Evolutionary conservation across 2,113 vertebrate genomes (phyloP).

Genomic region (Tachysurus vachellii): DNA sequence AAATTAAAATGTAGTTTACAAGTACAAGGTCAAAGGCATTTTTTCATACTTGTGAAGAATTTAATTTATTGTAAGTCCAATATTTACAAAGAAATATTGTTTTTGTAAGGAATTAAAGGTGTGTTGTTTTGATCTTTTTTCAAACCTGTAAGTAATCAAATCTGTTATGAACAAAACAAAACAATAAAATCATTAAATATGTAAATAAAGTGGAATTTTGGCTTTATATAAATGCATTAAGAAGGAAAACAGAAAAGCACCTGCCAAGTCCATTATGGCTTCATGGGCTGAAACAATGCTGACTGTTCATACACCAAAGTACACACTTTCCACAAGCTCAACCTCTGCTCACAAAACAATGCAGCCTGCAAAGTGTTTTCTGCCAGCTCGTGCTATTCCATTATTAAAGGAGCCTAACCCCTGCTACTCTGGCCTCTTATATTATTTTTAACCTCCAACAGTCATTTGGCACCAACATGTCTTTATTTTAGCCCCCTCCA

Average conservation of each 20-base stretch:
- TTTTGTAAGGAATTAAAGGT: not conserved
- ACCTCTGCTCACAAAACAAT: conserved; percentile 69
- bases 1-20: not conserved
- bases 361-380: conserved; percentile 65
- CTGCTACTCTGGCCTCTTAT: conserved; percentile 72
- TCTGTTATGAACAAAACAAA: not conserved
- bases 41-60: not conserved
- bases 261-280: conserved; percentile 75
- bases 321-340: conserved; percentile 63
- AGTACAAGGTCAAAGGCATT: not conserved
- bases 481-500: conserved; percentile 69
- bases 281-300: conserved; percentile 67
- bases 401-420: conserved; percentile 72
- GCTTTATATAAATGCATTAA: conserved; percentile 16
- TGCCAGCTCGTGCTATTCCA: conserved; percentile 68
- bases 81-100: not conserved
- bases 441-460: conserved; percentile 76
- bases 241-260: not conserved
- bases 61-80: not conserved
- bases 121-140: not conserved
- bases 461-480: conserved; percentile 77
- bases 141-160: not conserved
- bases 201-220: conserved; percentile 18
- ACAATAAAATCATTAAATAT: not conserved
- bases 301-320: conserved; percentile 54